Evolutionary conservation across 2,888 invertebrate species (phyloP), one percentile per base, ranked within the genome.

Genomic region (Heliconius cydno): DNA sequence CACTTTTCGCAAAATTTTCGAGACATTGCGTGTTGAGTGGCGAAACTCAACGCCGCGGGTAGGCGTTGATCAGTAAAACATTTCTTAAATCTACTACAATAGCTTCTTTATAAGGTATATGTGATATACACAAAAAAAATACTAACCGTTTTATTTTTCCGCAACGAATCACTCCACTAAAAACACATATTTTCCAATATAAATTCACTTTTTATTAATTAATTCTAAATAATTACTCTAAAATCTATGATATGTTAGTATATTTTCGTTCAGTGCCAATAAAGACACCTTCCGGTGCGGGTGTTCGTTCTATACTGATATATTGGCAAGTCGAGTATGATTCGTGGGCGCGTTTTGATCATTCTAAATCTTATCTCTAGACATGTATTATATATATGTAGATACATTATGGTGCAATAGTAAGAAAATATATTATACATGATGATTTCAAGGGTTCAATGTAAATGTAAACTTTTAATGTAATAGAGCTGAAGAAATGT

Each of bases 241-340:
- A 52, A 52, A 52, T 52, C 9, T 9, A n/a, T 60, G 0, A 46
- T 46, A 46, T 46, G 2, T 46, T 46, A 46, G 60, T 60, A 57
- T 57, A 46, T 52, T 28, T 30, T 28, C 12, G 13, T 25, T 4
- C 28, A 3, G 30, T n/a, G n/a, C n/a, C n/a, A n/a, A 12, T 10
- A 67, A 22, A 22, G 34, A 34, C n/a, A 34, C 68, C 67, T 67
- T 67, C n/a, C 68, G 10, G 38, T n/a, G 38, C 68, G 38, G n/a
- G n/a, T 7, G 34, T 34, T n/a, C 68, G 68, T 12, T 68, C 68
- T 68, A 22, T 68, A 68, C 68, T 68, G 68, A 68, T 68, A 5
- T 68, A 38, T 68, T 22, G 5, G 4, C 38, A 68, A 68, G 34
- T 67, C 38, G 4, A 25, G n/a, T 68, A 22, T 60, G n/a, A n/a